These are phyloP conservation scores for Drosophila lowei DNA, from an alignment of 1,140 invertebrate genomes.

Conservation along the genomic window DNA sequence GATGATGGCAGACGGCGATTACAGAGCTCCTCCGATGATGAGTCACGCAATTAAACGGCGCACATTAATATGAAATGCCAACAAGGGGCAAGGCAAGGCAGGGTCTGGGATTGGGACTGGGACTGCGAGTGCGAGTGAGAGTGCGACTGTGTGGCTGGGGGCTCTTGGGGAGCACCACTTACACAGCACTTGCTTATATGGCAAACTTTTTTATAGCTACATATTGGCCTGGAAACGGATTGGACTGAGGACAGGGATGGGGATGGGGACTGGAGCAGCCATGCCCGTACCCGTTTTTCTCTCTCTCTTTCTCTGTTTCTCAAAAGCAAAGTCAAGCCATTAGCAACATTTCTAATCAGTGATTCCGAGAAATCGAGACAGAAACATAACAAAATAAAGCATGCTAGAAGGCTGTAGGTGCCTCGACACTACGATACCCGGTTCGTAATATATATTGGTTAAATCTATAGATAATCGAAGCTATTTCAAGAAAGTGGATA, in stretches of 20 bases:
- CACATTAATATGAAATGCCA: conserved; percentile 52
- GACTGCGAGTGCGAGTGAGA: too few relatives aligned
- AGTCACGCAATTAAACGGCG: conserved; percentile 62
- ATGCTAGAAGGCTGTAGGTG: neutral
- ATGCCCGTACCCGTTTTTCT: neutral
- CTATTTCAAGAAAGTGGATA: too few relatives aligned
- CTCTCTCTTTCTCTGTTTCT: conserved; percentile 3
- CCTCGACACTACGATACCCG: too few relatives aligned
- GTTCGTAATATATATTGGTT: too few relatives aligned
- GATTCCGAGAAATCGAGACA: conserved; percentile 63
- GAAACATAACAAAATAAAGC: conserved; percentile 12
- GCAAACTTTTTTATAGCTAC: conserved; percentile 14
- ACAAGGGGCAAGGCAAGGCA: conserved; percentile 20
- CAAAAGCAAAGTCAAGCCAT: conserved; percentile 40
- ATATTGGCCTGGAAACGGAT: neutral
- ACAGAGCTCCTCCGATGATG: conserved; percentile 40
- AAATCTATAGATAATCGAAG: too few relatives aligned
- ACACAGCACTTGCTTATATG: conserved; percentile 31
- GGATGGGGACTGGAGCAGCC: neutral
- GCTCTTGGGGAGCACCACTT: conserved; percentile 15
- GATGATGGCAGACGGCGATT: conserved; percentile 24
- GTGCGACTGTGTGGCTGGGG: too few relatives aligned
- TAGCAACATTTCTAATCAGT: conserved; percentile 71
- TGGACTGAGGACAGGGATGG: too few relatives aligned
- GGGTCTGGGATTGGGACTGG: neutral